Evolutionary conservation across 2,113 vertebrate genomes (phyloP).

Genomic region (Tupaia tana): DNA sequence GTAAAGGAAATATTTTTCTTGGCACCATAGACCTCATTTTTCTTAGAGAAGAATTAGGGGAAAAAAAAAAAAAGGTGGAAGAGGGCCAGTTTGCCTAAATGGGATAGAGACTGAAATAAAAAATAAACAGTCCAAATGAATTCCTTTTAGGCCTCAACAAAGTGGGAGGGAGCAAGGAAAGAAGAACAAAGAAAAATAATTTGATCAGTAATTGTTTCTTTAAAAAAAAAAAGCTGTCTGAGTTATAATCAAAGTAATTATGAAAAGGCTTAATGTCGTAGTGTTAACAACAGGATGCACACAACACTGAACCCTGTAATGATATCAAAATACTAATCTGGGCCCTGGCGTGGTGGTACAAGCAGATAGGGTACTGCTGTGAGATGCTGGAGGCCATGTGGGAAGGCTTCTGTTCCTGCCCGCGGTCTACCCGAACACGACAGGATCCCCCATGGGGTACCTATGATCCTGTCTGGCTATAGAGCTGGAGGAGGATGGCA

Average conservation of each 20-base stretch:
- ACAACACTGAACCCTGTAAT: too few species aligned
- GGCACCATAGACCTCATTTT: constrained; percentile 41
- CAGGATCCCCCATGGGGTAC: too few species aligned
- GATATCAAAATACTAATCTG: background rate
- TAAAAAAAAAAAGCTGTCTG: background rate
- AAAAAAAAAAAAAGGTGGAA: background rate
- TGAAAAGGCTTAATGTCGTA: background rate
- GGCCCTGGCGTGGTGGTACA: too few species aligned
- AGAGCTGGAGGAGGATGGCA: too few species aligned
- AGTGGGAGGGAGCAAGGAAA: background rate
- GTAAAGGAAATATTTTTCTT: constrained; percentile 67
- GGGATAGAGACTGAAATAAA: background rate
- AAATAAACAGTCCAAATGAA: constrained; percentile 12
- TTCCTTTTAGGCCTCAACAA: constrained; percentile 5
- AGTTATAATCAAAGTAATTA: background rate
- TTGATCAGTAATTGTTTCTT: background rate
- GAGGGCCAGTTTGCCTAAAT: background rate
- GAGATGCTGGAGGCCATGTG: too few species aligned
- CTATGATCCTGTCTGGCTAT: too few species aligned
- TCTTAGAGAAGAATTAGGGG: constrained; percentile 50
- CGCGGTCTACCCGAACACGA: too few species aligned
- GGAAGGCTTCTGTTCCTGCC: too few species aligned
- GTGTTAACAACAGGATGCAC: background rate
- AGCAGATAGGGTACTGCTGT: too few species aligned
- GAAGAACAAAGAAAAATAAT: constrained; percentile 14